Evolutionary conservation across 2,797 vertebrate species (phyloP).

Genomic region (Lindbergichthys nudifrons): DNA sequence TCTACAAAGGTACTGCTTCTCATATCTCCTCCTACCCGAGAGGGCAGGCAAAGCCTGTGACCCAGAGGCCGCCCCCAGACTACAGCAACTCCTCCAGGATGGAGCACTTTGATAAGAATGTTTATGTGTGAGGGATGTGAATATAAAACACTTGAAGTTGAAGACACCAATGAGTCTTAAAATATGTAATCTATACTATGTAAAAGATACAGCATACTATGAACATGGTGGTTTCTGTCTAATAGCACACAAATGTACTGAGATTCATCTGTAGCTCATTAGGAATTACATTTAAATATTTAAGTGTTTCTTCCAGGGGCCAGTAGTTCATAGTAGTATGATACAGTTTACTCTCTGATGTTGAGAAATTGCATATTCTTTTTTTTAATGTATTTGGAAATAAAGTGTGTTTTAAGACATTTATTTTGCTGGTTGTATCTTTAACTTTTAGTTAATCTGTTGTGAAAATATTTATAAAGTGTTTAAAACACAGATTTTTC

Average conservation of each 20-base stretch:
- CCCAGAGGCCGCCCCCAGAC: slow-evolving; percentile 73
- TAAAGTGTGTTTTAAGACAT: slow-evolving; percentile 4
- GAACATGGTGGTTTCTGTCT: slow-evolving; percentile 19
- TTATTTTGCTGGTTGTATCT: slow-evolving; percentile 37
- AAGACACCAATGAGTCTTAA: slow-evolving; percentile 8
- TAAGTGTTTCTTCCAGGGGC: slow-evolving; percentile 11
- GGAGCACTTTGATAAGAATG: slow-evolving; percentile 96
- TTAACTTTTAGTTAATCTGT: slow-evolving; percentile 58
- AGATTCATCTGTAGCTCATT: slow-evolving; percentile 25
- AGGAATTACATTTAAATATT: slow-evolving; percentile 3
- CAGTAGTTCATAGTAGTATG: slow-evolving; percentile 9
- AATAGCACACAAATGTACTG: slow-evolving; percentile 13
- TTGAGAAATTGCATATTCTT: slow-evolving; percentile 1
- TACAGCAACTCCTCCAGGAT: slow-evolving; percentile 81
- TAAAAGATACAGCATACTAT: slow-evolving; percentile 9
- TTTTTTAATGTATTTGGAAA: slow-evolving; percentile 13
- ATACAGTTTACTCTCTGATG: slow-evolving; percentile 37
- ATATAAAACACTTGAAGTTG: slow-evolving; percentile 31
- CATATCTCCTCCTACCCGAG: slow-evolving; percentile 86
- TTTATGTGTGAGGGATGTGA: slow-evolving; percentile 88
- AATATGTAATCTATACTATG: slow-evolving; percentile 3
- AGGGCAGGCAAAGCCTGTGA: slow-evolving; percentile 77
- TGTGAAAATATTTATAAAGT: slow-evolving; percentile 49
- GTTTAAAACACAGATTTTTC: slow-evolving; percentile 32
- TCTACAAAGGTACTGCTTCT: slow-evolving; percentile 86